Base-by-base conservation (phyloP, 2,888 invertebrate species). In the Pseudococcus longispinus region DNA sequence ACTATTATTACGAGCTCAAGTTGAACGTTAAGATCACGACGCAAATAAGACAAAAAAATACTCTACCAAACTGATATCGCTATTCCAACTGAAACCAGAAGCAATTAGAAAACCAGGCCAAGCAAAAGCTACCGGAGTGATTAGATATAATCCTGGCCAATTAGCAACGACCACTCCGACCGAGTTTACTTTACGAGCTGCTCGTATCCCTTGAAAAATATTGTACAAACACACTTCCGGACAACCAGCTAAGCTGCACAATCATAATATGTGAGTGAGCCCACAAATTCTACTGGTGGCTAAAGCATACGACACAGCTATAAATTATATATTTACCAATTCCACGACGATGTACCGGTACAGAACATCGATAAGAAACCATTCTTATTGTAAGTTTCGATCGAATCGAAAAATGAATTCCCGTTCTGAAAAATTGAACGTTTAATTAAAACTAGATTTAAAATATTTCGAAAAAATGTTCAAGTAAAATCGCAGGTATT, bases 71-170 rank as follows among this genome's bases (percentile, higher is more conserved):
- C 91, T 91, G n/a, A 91, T 91, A 65, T 90, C 90, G 85, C 92
- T 91, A 90, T 93, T 93, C 93, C 93, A 93, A 0, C 92, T 90
- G 82, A 93, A 90, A 11, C 93, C 93, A 70, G 93, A 92, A 18
- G 91, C 92, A 85, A 93, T 91, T 18, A 93, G 89, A 89, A 93
- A 92, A 4, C 93, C 93, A 11, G 93, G 92, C 93, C 93, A 93
- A 74, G 92, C 91, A 89, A 93, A 93, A 2, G 92, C 91, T 88
- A 92, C 91, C 11, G 93, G 92, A n/a, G 93, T 93, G 82, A 93
- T 90, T 89, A 93, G 92, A 89, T 92, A 92, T 88, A 91, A 91
- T 65, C 93, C 93, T 13, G 93, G 92, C 93, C 93, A 93, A 89
- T 93, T 92, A 74, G 93, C 93, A 2, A 93, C 91, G 15, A 93